phyloP scores from a whole-genome alignment of 23 tunicate species.

The Ciona savignyi region DNA sequence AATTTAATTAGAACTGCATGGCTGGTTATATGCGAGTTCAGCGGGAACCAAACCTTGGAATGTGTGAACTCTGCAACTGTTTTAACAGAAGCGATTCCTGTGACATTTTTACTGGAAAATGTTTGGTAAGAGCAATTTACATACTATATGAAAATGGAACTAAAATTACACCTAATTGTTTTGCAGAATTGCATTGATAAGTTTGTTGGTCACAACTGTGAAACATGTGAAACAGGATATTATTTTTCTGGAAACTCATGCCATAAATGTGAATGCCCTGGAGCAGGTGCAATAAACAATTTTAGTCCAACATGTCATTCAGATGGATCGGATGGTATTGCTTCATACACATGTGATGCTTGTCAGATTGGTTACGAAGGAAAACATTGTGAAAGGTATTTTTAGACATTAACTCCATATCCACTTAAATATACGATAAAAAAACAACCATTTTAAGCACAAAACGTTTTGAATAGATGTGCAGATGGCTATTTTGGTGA shows the following conservation, averaged over 20 bases:
- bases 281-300: constrained; percentile 22
- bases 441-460: too few relatives aligned
- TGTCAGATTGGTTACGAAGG: constrained; percentile 68
- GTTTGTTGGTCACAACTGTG: constrained; percentile 67
- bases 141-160: background rate
- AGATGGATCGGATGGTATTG: constrained; percentile 12
- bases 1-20: constrained; percentile 29
- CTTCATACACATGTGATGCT: constrained; percentile 50
- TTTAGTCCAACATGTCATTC: constrained; percentile 68
- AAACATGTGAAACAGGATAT: constrained; percentile 59
- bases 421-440: too few relatives aligned
- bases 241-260: constrained; percentile 54
- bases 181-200: constrained; percentile 66
- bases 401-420: too few relatives aligned
- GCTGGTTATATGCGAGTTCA: constrained; percentile 70
- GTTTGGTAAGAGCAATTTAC: constrained; percentile 52
- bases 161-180: background rate
- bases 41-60: constrained; percentile 21
- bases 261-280: constrained; percentile 71
- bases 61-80: constrained; percentile 70
- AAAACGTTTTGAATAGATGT: too few relatives aligned
- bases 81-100: constrained; percentile 59
- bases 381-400: constrained; percentile 81
- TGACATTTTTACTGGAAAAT: constrained; percentile 46
- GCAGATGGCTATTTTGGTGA: constrained; percentile 75